Evolutionary conservation across 2,797 vertebrate species (phyloP).

Genomic region (Cygnus olor): DNA sequence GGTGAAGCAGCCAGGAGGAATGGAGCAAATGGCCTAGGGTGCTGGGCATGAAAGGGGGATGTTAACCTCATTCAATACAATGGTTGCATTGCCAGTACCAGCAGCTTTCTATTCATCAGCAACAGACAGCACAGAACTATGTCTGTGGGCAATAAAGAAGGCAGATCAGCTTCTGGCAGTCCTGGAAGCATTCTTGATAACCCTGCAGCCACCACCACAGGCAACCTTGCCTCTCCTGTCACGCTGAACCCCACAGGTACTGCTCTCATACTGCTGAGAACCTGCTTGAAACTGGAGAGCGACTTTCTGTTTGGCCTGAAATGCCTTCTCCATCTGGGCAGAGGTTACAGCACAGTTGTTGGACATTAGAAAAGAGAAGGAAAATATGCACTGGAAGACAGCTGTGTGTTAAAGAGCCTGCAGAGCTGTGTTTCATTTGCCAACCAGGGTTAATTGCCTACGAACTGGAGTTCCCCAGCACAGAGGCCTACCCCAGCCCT

Average conservation of each 20-base stretch:
- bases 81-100: too few relatives aligned
- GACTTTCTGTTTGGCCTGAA: constrained; percentile 60
- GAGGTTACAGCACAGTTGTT: constrained; percentile 65
- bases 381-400: not conserved
- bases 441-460: not conserved
- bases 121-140: too few relatives aligned
- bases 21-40: not conserved
- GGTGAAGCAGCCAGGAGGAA: not conserved
- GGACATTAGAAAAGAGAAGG: not conserved
- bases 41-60: too few relatives aligned
- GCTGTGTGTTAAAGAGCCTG: not conserved
- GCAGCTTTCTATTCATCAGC: too few relatives aligned
- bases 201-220: too few relatives aligned
- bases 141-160: not conserved
- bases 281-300: constrained; percentile 63
- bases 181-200: too few relatives aligned
- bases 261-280: constrained; percentile 41
- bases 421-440: not conserved
- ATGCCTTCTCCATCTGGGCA: constrained; percentile 73
- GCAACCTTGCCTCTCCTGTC: not conserved
- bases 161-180: not conserved
- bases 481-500: not conserved
- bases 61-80: too few relatives aligned
- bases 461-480: not conserved
- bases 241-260: not conserved